Percentiles rank a stretch among this genome's conserved stretches.
These are phyloP conservation scores for Psittacula echo DNA, from an alignment of 2,797 vertebrate species.

Conservation along the genomic window DNA sequence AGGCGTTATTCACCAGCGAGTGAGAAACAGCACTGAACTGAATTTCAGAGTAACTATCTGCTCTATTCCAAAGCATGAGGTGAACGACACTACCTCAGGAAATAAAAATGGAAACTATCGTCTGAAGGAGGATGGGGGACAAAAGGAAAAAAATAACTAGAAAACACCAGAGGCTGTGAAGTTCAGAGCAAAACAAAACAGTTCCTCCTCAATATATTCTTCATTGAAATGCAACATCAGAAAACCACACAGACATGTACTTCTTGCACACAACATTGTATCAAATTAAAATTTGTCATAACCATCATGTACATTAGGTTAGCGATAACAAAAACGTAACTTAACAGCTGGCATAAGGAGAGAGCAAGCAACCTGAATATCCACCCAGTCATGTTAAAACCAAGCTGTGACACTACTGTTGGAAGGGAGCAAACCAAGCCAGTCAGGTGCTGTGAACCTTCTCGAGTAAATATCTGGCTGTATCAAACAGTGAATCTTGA, in stretches of 20 bases:
- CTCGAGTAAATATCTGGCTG: constrained; percentile 61
- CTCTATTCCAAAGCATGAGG: neutral
- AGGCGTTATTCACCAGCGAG: neutral
- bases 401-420: constrained; percentile 58
- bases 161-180: constrained; percentile 41
- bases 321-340: constrained; percentile 79
- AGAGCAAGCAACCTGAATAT: constrained; percentile 67
- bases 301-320: constrained; percentile 68
- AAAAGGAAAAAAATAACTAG: neutral
- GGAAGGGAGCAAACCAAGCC: constrained; percentile 55
- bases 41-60: neutral
- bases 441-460: constrained; percentile 39
- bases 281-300: constrained; percentile 80
- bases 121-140: neutral
- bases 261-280: constrained; percentile 75
- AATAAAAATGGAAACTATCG: neutral
- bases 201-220: constrained; percentile 60
- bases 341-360: constrained; percentile 75
- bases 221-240: constrained; percentile 63
- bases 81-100: constrained; percentile 14
- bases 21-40: neutral
- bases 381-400: constrained; percentile 58
- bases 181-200: constrained; percentile 66
- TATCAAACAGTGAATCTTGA: constrained; percentile 68
- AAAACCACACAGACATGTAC: constrained; percentile 68